Percentiles rank a stretch among this genome's conserved stretches.
Conservation (phyloP, 2,113 vertebrate species). For the Syngnathus floridae region DNA sequence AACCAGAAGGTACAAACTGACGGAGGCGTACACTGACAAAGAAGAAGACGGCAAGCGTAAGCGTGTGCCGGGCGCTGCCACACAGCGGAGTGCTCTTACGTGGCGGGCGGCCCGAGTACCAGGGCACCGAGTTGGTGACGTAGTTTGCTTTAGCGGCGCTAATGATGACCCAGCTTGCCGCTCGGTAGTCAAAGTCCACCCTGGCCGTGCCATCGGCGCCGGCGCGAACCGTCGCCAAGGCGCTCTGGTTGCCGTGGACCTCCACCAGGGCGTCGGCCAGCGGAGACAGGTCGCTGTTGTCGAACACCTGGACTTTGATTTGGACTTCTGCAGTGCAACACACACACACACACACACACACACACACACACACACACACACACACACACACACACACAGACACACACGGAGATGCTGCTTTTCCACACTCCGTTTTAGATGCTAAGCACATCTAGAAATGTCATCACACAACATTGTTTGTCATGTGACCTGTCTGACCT, state of each 20-base stretch:
- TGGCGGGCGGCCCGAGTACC: constrained; percentile 87
- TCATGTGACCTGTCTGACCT: too few species aligned
- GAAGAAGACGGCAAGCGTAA: not conserved
- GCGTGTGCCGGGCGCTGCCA: not conserved
- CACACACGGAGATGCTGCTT: too few species aligned
- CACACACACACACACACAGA: too few species aligned
- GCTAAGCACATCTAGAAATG: not conserved
- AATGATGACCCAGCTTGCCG: constrained; percentile 82
- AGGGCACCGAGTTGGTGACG: constrained; percentile 89
- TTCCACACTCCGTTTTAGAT: not conserved
- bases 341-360: too few species aligned
- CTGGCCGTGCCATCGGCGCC: constrained; percentile 74
- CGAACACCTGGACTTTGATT: constrained; percentile 92
- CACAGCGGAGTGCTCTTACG: constrained; percentile 70
- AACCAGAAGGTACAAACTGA: constrained; percentile 87
- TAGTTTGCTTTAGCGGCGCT: constrained; percentile 82
- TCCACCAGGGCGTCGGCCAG: constrained; percentile 77
- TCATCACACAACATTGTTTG: not conserved
- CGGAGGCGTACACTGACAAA: constrained; percentile 82
- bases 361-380: too few species aligned
- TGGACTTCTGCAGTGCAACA: constrained; percentile 76
- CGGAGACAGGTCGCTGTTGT: constrained; percentile 85
- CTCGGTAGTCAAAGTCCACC: constrained; percentile 80
- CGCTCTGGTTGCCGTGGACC: constrained; percentile 81
- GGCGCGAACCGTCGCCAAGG: constrained; percentile 73